These are phyloP conservation scores for Capitella teleta DNA, from an alignment of 1,140 invertebrate genomes.

Conservation along the genomic window DNA sequence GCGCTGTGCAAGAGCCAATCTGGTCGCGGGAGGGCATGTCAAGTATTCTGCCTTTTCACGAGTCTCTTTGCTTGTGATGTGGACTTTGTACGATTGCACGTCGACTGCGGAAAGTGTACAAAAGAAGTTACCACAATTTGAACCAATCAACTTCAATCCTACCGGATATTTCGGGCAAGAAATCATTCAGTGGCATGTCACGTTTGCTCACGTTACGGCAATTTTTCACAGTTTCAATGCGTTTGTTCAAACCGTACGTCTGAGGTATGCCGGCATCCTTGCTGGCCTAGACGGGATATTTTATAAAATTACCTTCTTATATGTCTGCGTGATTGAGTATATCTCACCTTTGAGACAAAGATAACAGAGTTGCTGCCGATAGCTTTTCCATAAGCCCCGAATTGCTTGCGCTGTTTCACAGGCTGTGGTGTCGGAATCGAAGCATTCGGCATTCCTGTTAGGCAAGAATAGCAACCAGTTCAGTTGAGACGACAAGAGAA, in stretches of 20 bases:
- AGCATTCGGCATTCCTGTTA: conserved; percentile 32
- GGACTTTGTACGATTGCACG: conserved; percentile 31
- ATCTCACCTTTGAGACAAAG: conserved; percentile 35
- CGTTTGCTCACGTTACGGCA: conserved; percentile 28
- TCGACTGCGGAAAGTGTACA: conserved; percentile 26
- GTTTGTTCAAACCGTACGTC: conserved; percentile 29
- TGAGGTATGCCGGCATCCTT: background rate
- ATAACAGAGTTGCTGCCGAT: conserved; percentile 31
- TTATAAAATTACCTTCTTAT: background rate
- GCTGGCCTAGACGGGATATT: background rate
- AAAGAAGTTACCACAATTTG: background rate
- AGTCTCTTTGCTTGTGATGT: conserved; percentile 15
- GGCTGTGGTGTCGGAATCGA: conserved; percentile 38
- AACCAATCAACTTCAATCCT: background rate
- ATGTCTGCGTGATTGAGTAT: background rate
- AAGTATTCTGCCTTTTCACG: conserved; percentile 14
- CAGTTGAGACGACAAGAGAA: background rate
- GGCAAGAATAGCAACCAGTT: background rate
- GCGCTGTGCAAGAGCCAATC: conserved; percentile 27
- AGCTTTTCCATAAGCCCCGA: conserved; percentile 34
- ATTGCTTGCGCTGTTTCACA: conserved; percentile 35
- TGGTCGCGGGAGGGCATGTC: conserved; percentile 22
- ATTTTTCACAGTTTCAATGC: conserved; percentile 20
- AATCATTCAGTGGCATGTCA: conserved; percentile 32
- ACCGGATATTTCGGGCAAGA: conserved; percentile 30